Evolutionary conservation across 2,888 invertebrate genomes (phyloP).

Genomic region (Marasmarcha lunaedactyla): DNA sequence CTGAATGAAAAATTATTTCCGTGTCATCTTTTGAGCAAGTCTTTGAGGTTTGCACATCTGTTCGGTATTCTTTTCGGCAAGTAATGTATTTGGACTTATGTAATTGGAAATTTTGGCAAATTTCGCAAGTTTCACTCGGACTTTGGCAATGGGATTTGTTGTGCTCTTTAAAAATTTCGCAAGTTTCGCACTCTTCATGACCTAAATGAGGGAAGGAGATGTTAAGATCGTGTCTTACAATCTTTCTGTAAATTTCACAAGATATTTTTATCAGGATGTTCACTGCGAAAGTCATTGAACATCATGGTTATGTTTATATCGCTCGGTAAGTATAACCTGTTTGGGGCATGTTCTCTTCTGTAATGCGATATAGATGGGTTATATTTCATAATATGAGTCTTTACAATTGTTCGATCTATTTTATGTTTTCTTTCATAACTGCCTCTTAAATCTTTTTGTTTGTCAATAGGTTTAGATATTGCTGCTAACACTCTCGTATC

Average conservation of each 20-base stretch:
- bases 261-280: slow-evolving; percentile 11
- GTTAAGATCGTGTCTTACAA: slow-evolving; percentile 10
- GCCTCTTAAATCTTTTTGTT: slow-evolving; percentile 6
- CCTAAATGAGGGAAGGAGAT: slow-evolving; percentile 11
- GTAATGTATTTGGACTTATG: not conserved
- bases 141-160: not conserved
- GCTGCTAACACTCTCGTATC: slow-evolving; percentile 4
- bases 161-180: slow-evolving; percentile 1
- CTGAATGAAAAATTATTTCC: slow-evolving; percentile 5
- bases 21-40: not conserved
- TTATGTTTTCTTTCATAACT: slow-evolving; percentile 5
- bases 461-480: slow-evolving; percentile 1
- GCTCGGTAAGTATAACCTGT: slow-evolving; percentile 12
- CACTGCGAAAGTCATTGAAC: slow-evolving; percentile 7
- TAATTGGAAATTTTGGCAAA: not conserved
- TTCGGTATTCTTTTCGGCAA: not conserved
- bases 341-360: slow-evolving; percentile 11
- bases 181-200: slow-evolving; percentile 12
- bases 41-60: not conserved
- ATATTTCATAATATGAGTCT: slow-evolving; percentile 9
- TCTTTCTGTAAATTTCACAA: slow-evolving; percentile 7
- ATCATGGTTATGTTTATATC: slow-evolving; percentile 11
- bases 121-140: slow-evolving; percentile 10
- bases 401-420: slow-evolving; percentile 4
- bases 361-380: slow-evolving; percentile 13